Evolutionary conservation across 1,140 invertebrate species (phyloP), one percentile per base, ranked within the genome.

Genomic region (Coboldia fuscipes): DNA sequence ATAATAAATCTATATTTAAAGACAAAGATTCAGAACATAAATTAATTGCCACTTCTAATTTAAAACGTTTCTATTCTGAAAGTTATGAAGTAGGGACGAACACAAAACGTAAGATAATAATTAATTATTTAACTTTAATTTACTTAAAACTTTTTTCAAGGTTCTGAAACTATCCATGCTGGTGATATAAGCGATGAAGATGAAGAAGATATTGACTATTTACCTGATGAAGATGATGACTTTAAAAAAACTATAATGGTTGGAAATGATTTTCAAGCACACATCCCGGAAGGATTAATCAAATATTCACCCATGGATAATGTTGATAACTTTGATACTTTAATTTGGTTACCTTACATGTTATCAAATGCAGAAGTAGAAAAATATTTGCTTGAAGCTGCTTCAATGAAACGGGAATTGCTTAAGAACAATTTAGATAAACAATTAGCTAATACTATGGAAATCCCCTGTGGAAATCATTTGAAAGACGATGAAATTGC

Each of bases 261-360:
- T 17, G 90, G 90, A 18, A 74, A 73, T 43, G 83, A 90, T 48
- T 96, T 82, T 54, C 90, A 97, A 62, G 90, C 89, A 13, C 68
- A 69, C 36, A 88, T 97, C 46, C 89, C 90, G 2, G 84, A 89
- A 55, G 86, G 83, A 14, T 59, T 94, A 4, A 79, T 75, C 47
- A 75, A 73, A 47, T 93, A 94, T 60, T 89, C 85, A 48, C 85
- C 92, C 62, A 80, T 80, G 4, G 62, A 84, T 39, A 86, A 88
- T 1, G 94, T 96, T 58, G 88, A 96, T 61, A 94, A 94, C 62
- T 85, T 93, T 56, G 90, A 96, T 51, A 84, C 89, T 56, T 62
- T 94, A 36, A 57, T 96, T 2, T 97, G 90, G 90, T 80, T 89
- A 56, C 89, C 89, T 2, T 66, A 61, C 43, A 66, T 68, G 40